Conservation (phyloP, 2,888 invertebrate genomes). For the Drosophila lutescens region DNA sequence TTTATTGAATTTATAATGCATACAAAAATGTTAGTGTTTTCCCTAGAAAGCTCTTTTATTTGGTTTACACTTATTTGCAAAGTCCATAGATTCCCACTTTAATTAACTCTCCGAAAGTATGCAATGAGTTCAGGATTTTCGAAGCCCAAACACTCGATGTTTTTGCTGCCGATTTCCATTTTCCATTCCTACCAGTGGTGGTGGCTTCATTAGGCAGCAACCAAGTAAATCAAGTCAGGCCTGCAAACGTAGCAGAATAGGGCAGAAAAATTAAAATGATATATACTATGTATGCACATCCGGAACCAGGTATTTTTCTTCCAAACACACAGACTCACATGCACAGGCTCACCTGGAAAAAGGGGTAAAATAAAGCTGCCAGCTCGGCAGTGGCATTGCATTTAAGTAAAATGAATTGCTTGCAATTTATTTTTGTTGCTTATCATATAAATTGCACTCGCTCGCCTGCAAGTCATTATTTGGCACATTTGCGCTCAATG, state of each 20-base stretch:
- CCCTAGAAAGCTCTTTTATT: too few species aligned
- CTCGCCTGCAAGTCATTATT: conserved; percentile 78
- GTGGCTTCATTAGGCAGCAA: conserved; percentile 56
- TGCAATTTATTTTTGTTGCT: conserved; percentile 81
- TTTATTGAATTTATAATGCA: too few species aligned
- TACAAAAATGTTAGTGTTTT: too few species aligned
- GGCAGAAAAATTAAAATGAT: conserved; percentile 58
- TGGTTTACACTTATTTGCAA: neutral
- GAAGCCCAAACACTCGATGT: neutral
- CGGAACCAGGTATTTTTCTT: conserved; percentile 19
- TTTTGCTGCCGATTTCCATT: conserved; percentile 1
- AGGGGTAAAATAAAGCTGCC: conserved; percentile 44
- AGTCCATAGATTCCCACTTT: neutral
- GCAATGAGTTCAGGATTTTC: neutral
- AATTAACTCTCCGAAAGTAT: neutral
- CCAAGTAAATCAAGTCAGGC: conserved; percentile 51
- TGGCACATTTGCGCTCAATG: conserved; percentile 81
- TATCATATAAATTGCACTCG: conserved; percentile 81
- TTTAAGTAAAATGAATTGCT: conserved; percentile 81
- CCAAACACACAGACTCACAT: conserved; percentile 2
- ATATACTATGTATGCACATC: conserved; percentile 42
- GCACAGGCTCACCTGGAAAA: conserved; percentile 9
- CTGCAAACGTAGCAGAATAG: conserved; percentile 47
- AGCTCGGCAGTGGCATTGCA: conserved; percentile 58
- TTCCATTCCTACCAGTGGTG: neutral